Percentiles rank a stretch among this genome's conserved stretches.
These are phyloP conservation scores for Intellagama lesueurii DNA, from an alignment of 2,797 vertebrate genomes.

Conservation along the genomic window DNA sequence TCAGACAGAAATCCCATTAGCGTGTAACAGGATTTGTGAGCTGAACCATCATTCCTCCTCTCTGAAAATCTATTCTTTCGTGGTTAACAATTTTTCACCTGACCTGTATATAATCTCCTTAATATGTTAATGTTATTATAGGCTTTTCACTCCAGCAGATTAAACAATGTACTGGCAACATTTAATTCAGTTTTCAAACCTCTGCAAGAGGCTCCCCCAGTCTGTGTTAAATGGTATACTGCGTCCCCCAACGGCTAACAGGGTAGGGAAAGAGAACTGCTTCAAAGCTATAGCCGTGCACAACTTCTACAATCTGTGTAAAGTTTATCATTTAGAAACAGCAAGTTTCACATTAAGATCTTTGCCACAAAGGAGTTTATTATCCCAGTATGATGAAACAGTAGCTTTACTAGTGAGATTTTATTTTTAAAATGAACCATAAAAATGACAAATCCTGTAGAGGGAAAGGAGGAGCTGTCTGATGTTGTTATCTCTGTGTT, in stretches of 20 bases:
- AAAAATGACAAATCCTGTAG: neutral
- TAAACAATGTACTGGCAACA: slow-evolving; percentile 45
- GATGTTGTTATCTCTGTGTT: neutral
- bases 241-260: neutral
- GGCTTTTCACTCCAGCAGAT: slow-evolving; percentile 60
- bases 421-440: neutral
- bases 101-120: slow-evolving; percentile 66
- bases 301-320: neutral
- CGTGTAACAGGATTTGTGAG: slow-evolving; percentile 69
- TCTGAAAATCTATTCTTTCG: slow-evolving; percentile 50
- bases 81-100: slow-evolving; percentile 49
- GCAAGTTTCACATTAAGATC: neutral
- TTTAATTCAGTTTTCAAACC: slow-evolving; percentile 66
- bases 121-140: slow-evolving; percentile 61
- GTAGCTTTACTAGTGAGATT: neutral
- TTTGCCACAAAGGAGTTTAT: neutral
- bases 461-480: neutral
- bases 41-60: slow-evolving; percentile 48
- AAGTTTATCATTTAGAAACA: neutral
- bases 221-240: slow-evolving; percentile 42
- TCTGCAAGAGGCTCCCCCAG: slow-evolving; percentile 56
- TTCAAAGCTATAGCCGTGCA: neutral
- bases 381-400: neutral
- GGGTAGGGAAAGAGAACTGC: too few species aligned
- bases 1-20: slow-evolving; percentile 69